Evolutionary conservation across 2,797 vertebrate genomes (phyloP).

Genomic region (Chrysocyon brachyurus): DNA sequence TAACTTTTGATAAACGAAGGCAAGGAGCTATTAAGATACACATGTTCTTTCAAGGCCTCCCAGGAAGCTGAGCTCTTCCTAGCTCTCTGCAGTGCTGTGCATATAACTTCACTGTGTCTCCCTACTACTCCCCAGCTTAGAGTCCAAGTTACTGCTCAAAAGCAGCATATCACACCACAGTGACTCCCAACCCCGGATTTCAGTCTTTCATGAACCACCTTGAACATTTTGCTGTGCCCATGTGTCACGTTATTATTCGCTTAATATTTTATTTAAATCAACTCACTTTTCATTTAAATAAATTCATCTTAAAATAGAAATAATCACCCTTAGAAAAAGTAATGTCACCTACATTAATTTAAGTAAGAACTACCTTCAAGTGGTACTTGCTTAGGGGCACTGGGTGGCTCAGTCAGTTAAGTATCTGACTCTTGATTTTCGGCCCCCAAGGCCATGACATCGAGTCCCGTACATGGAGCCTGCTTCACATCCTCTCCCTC

Average conservation of each 20-base stretch:
- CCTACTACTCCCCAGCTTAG: too few species aligned
- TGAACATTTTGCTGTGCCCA: background rate
- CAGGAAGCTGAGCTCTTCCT: background rate
- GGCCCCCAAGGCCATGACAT: background rate
- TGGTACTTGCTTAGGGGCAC: background rate
- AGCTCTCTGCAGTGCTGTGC: too few species aligned
- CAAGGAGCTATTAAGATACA: background rate
- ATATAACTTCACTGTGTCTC: rapidly evolving
- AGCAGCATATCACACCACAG: rapidly evolving
- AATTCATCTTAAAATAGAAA: constrained; percentile 5
- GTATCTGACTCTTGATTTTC: background rate
- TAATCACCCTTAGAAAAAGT: background rate
- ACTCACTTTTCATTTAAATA: background rate
- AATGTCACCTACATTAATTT: background rate
- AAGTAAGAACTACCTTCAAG: background rate
- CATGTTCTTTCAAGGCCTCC: background rate
- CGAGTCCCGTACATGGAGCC: background rate
- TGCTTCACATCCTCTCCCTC: background rate
- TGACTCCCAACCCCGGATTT: background rate
- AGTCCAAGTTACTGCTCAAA: background rate
- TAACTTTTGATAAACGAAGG: background rate
- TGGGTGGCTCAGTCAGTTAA: background rate
- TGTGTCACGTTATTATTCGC: background rate
- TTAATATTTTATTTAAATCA: constrained; percentile 8
- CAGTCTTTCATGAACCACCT: background rate